Conservation (phyloP, 1,140 invertebrate genomes). For the Xylocopa sonorina region DNA sequence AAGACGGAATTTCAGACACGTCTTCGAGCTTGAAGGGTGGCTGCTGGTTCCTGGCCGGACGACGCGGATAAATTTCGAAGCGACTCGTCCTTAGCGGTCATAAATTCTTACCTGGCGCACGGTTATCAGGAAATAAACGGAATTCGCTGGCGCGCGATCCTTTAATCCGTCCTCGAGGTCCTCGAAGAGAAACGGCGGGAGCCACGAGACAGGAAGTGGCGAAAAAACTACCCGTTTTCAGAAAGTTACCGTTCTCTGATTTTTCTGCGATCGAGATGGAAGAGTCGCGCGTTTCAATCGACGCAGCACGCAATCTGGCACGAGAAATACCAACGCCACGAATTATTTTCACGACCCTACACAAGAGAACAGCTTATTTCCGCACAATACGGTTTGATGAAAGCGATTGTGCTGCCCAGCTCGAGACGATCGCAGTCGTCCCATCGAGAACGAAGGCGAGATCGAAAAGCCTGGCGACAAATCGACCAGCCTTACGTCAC, state of each 20-base stretch:
- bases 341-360: too few species aligned
- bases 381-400: neutral
- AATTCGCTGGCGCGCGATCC: slow-evolving; percentile 46
- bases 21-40: neutral
- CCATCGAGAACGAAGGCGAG: neutral
- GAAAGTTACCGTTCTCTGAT: too few species aligned
- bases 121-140: slow-evolving; percentile 48
- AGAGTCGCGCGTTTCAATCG: too few species aligned
- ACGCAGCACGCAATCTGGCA: too few species aligned
- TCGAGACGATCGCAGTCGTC: too few species aligned
- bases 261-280: too few species aligned
- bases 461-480: slow-evolving; percentile 31
- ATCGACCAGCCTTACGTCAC: slow-evolving; percentile 35
- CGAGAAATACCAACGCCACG: too few species aligned
- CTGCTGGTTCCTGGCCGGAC: neutral
- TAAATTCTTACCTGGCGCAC: slow-evolving; percentile 24
- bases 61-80: slow-evolving; percentile 33
- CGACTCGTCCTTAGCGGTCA: slow-evolving; percentile 28
- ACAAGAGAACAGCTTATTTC: too few species aligned
- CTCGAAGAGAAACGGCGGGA: neutral
- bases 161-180: slow-evolving; percentile 55
- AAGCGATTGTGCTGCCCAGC: slow-evolving; percentile 31
- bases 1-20: slow-evolving; percentile 41
- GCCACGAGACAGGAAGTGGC: neutral
- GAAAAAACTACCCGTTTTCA: too few species aligned